phyloP scores from a whole-genome alignment of 2,888 invertebrate genomes.

The Lepeophtheirus nordmannii region DNA sequence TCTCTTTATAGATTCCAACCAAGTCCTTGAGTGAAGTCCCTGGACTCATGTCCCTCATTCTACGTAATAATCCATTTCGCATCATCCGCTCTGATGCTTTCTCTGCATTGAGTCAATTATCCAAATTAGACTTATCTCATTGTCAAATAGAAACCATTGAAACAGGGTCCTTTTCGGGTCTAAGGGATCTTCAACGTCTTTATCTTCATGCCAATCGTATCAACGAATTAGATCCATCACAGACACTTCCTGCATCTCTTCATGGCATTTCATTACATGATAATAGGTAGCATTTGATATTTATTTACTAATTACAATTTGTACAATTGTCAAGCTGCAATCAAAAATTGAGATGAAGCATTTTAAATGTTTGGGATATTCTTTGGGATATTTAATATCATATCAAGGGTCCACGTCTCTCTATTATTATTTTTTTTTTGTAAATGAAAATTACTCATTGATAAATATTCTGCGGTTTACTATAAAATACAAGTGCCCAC shows the following conservation, averaged over 20 bases:
- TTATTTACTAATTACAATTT: not conserved
- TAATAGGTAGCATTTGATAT: constrained; percentile 49
- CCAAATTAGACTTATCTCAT: constrained; percentile 46
- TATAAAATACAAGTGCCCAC: no score
- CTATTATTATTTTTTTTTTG: no score
- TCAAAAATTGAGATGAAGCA: not conserved
- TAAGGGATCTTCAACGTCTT: constrained; percentile 53
- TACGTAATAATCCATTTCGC: constrained; percentile 65
- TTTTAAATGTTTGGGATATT: not conserved
- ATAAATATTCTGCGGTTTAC: no score
- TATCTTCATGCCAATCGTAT: constrained; percentile 64
- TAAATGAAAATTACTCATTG: no score
- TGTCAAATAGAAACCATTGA: constrained; percentile 5
- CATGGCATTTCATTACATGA: constrained; percentile 65
- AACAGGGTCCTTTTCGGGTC: constrained; percentile 53
- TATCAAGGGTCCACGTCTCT: no score
- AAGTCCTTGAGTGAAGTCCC: constrained; percentile 36
- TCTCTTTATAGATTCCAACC: constrained; percentile 9
- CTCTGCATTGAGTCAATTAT: constrained; percentile 54
- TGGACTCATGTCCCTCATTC: constrained; percentile 60
- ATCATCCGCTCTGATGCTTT: constrained; percentile 54
- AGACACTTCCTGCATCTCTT: constrained; percentile 56
- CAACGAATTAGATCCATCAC: constrained; percentile 50
- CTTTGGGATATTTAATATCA: no score
- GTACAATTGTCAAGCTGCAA: not conserved